Percentiles rank a stretch among this genome's conserved stretches.
Conservation (phyloP, 2,888 invertebrate genomes). For the Aspidiotus rigidus region DNA sequence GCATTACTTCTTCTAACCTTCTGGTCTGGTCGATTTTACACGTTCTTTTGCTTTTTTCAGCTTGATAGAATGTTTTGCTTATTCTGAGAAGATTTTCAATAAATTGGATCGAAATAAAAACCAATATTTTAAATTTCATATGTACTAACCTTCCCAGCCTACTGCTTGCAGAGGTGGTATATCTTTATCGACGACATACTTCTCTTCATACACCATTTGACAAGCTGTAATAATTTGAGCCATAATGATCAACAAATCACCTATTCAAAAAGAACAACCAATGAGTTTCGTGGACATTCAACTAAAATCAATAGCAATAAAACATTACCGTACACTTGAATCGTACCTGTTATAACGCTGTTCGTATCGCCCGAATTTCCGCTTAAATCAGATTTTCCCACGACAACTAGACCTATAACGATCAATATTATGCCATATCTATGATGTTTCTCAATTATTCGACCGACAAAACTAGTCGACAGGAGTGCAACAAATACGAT, state of each 20-base stretch:
- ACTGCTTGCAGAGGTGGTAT: conserved; percentile 85
- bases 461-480: conserved; percentile 68
- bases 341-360: conserved; percentile 62
- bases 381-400: conserved; percentile 64
- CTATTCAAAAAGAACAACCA: conserved; percentile 36
- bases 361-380: conserved; percentile 48
- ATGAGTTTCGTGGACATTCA: neutral
- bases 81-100: too few species aligned
- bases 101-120: too few species aligned
- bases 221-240: conserved; percentile 72
- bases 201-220: conserved; percentile 94
- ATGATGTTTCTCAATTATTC: conserved; percentile 55
- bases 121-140: conserved; percentile 1
- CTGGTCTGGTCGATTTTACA: too few species aligned
- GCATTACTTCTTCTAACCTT: too few species aligned
- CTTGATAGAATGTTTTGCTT: too few species aligned
- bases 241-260: conserved; percentile 62
- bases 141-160: conserved; percentile 75
- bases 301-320: too few species aligned
- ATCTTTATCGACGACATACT: conserved; percentile 70
- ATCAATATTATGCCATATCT: conserved; percentile 69
- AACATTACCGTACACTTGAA: neutral
- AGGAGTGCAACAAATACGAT: conserved; percentile 82
- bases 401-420: conserved; percentile 59
- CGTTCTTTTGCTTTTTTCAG: too few species aligned